Evolutionary conservation across 2,888 invertebrate species (phyloP).

Genomic region (Boloria euphrosyne): DNA sequence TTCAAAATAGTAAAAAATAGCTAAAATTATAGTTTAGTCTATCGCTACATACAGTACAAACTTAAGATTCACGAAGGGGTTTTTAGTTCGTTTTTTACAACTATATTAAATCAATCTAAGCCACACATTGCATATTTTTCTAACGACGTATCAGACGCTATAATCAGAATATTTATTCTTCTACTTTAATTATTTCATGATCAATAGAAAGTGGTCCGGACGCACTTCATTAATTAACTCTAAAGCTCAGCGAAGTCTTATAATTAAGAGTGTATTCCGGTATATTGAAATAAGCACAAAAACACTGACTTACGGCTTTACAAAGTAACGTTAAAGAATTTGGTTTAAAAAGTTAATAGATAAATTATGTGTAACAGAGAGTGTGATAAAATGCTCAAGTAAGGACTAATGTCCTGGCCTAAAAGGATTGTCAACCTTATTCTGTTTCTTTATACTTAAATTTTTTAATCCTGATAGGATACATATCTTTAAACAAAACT

Average conservation of each 20-base stretch:
- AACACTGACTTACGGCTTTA: slow-evolving; percentile 1
- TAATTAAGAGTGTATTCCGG: slow-evolving; percentile 11
- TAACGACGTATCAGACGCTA: no score
- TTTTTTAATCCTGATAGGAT: no score
- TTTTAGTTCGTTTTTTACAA: slow-evolving; percentile 7
- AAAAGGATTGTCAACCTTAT: no score
- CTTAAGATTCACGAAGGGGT: slow-evolving; percentile 18
- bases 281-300: slow-evolving; percentile 7
- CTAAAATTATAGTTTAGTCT: neutral
- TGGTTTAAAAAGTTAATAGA: no score
- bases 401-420: no score
- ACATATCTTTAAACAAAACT: no score
- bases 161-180: no score
- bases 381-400: neutral
- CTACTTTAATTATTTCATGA: slow-evolving; percentile 5
- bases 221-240: slow-evolving; percentile 12
- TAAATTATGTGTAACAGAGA: neutral
- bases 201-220: slow-evolving; percentile 15
- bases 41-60: neutral
- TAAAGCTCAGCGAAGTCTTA: slow-evolving; percentile 11
- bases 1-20: neutral
- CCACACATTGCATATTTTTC: no score
- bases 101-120: no score
- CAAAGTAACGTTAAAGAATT: slow-evolving; percentile 1
- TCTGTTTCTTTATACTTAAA: no score